These are phyloP conservation scores for Heterodera schachtii DNA, from an alignment of 1,140 invertebrate genomes.

Conservation along the genomic window DNA sequence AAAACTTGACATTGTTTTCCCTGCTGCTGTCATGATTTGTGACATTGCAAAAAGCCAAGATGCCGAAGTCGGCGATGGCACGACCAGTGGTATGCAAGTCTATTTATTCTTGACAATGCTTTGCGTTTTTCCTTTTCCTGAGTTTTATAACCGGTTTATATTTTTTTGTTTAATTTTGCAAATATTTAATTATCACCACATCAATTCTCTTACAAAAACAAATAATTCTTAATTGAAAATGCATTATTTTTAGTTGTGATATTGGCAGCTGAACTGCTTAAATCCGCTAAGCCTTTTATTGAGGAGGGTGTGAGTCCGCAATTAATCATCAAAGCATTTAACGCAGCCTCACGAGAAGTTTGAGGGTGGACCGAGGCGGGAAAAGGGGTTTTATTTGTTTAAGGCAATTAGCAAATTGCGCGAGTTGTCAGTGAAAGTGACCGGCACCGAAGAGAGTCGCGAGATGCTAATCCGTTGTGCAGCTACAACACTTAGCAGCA, in stretches of 20 bases:
- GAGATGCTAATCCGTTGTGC: conserved; percentile 89
- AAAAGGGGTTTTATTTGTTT: conserved; percentile 39
- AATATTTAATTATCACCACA: too few species aligned
- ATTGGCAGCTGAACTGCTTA: conserved; percentile 90
- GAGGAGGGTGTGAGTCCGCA: conserved; percentile 96
- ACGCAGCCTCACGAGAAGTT: conserved; percentile 78
- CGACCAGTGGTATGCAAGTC: conserved; percentile 49
- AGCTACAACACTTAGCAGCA: conserved; percentile 78
- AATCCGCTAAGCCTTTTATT: conserved; percentile 89
- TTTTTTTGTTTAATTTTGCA: too few species aligned
- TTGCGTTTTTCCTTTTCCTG: too few species aligned
- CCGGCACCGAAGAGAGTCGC: conserved; percentile 72
- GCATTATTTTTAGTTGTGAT: conserved; percentile 78
- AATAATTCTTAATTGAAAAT: too few species aligned
- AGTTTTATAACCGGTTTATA: too few species aligned
- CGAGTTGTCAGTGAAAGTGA: conserved; percentile 79
- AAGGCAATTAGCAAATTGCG: conserved; percentile 81
- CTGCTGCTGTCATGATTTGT: conserved; percentile 93
- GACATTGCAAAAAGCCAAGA: conserved; percentile 99
- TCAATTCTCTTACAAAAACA: too few species aligned
- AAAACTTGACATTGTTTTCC: conserved; percentile 92
- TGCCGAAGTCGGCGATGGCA: conserved; percentile 79
- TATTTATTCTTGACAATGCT: too few species aligned
- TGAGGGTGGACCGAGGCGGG: neutral
- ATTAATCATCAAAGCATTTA: conserved; percentile 83